A percentile compares a stretch with the other conserved stretches of the same genome.
phyloP scores from a whole-genome alignment of 2,113 vertebrate genomes.

The Pogona vitticeps region DNA sequence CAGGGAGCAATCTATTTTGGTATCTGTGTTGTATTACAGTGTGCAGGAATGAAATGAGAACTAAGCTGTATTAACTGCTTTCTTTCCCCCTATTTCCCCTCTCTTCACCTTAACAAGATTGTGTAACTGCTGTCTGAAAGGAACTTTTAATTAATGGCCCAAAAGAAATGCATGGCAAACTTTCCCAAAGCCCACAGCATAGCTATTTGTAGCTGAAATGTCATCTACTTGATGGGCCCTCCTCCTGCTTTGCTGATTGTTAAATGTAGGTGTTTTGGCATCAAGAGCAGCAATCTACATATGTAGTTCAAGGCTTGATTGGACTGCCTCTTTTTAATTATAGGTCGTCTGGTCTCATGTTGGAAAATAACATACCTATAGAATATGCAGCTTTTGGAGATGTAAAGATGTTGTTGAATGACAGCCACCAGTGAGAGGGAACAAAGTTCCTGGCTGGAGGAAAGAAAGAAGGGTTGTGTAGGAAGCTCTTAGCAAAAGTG shows the following conservation, averaged over 20 bases:
- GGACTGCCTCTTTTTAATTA: conserved; percentile 29
- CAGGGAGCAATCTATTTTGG: conserved; percentile 49
- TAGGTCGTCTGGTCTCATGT: not conserved
- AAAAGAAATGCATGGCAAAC: not conserved
- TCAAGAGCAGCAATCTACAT: not conserved
- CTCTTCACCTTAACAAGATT: conserved; percentile 33
- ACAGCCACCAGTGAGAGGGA: not conserved
- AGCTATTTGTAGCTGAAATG: not conserved
- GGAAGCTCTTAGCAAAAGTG: not conserved
- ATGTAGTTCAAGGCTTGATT: not conserved
- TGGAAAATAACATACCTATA: not conserved
- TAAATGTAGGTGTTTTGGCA: not conserved
- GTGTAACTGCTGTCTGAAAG: not conserved
- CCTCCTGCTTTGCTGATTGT: not conserved
- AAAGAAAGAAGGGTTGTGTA: not conserved
- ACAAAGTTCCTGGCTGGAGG: not conserved
- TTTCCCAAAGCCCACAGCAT: not conserved
- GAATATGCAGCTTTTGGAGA: not conserved
- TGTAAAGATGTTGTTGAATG: not conserved
- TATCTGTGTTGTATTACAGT: conserved; percentile 39
- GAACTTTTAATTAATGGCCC: conserved; percentile 23
- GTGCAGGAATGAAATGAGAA: conserved; percentile 48
- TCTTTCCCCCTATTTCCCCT: not conserved
- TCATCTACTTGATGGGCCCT: rapidly evolving
- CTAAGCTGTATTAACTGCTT: conserved; percentile 40